Evolutionary conservation across 2,113 vertebrate species (phyloP), one percentile per base, ranked within the genome.

Genomic region (Peromyscus polionotus): DNA sequence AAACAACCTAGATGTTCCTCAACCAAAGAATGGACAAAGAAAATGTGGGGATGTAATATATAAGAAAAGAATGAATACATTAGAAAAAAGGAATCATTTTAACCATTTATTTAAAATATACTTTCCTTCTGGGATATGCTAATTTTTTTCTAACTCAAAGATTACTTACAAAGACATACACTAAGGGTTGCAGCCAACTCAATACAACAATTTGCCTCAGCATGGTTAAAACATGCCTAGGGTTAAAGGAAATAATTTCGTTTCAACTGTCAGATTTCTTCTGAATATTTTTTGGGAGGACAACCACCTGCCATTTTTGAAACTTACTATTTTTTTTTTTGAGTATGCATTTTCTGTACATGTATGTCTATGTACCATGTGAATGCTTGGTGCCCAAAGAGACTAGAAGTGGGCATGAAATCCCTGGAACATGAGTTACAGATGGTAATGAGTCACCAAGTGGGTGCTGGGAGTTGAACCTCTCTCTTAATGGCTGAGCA

Each of bases 51-150:
- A n/a, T 72, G 16, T n/a, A 72, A 72, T n/a, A 72, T n/a, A n/a
- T n/a, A 17, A 72, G 36, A 70, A 70, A 70, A 68, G 67, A 70
- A 72, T 72, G 20, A 72, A 72, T 36, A 72, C 36, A 72, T 72
- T 20, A 72, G 36, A n/a, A n/a, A 72, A 65, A 80, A 13, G 88
- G 61, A 93, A 91, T n/a, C 22, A 86, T 20, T 76, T 54, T 80
- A 87, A 81, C 33, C n/a, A 83, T 45, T 63, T n/a, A 80, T 54
- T 26, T 92, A 59, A 94, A 90, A 51, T 54, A 39, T 12, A 94
- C 39, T 33, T 85, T 90, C 70, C 12, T 79, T 95, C 39, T 80
- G 54, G 12, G 36, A 81, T 31, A 95, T 45, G 48, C 17, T 79
- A 59, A 57, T 65, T 90, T 85, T 65, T 76, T 95, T 85, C 19